A percentile compares a stretch with the other conserved stretches of the same genome.
phyloP scores from a whole-genome alignment of 2,888 invertebrate genomes.

The Hydroisotoma schaefferi region DNA sequence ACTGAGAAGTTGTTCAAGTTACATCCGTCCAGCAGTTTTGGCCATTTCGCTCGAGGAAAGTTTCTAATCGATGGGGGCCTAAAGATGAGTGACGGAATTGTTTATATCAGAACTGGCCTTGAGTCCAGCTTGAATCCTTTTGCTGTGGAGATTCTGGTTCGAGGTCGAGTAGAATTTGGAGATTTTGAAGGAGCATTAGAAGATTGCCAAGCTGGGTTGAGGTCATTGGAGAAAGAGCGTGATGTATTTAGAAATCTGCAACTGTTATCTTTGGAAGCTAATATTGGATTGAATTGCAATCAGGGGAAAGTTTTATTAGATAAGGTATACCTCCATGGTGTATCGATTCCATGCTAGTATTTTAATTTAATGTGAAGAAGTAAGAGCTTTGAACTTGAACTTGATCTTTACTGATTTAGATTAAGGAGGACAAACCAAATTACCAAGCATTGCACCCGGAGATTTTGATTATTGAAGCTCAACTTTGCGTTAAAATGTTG shows the following conservation, averaged over 20 bases:
- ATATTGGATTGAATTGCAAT: slow-evolving; percentile 20
- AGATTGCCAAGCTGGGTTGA: slow-evolving; percentile 18
- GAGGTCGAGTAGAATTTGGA: slow-evolving; percentile 39
- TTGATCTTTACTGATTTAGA: too few relatives aligned
- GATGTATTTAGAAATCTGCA: slow-evolving; percentile 6
- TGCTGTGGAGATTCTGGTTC: slow-evolving; percentile 34
- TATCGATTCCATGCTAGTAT: too few relatives aligned
- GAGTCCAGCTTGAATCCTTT: slow-evolving; percentile 36
- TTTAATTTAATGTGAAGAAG: too few relatives aligned
- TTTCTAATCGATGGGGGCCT: slow-evolving; percentile 27
- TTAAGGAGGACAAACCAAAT: too few relatives aligned
- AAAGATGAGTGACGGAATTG: slow-evolving; percentile 29
- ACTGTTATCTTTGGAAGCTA: slow-evolving; percentile 24
- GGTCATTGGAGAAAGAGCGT: not conserved
- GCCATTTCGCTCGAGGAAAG: slow-evolving; percentile 46
- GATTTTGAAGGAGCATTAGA: slow-evolving; percentile 38
- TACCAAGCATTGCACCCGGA: not conserved
- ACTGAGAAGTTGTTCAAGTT: slow-evolving; percentile 44
- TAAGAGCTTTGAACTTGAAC: too few relatives aligned
- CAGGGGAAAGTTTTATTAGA: slow-evolving; percentile 9
- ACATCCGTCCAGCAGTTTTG: slow-evolving; percentile 41
- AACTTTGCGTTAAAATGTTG: not conserved
- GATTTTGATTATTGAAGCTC: not conserved
- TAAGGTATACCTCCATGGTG: too few relatives aligned
- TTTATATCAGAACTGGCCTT: slow-evolving; percentile 40